Conservation (phyloP, 2,113 vertebrate genomes). For the Myodes glareolus region DNA sequence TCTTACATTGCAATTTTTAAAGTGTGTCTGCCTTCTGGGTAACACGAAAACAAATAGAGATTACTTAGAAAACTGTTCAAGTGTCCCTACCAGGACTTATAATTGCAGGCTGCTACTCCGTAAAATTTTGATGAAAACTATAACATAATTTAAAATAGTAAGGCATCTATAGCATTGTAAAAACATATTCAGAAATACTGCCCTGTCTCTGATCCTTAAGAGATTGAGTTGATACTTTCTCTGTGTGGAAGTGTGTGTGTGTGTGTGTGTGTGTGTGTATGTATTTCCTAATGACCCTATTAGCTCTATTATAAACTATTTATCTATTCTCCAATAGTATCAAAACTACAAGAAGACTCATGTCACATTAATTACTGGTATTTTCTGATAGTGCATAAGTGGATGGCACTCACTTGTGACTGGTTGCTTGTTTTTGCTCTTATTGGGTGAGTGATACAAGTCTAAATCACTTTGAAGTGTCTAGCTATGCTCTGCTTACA, state of each 20-base stretch:
- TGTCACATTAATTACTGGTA: slow-evolving; percentile 3
- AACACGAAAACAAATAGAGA: slow-evolving; percentile 32
- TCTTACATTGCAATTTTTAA: slow-evolving; percentile 11
- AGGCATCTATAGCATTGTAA: slow-evolving; percentile 14
- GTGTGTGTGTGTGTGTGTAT: not conserved
- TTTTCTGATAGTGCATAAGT: not conserved
- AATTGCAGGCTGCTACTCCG: slow-evolving; percentile 28
- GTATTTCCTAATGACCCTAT: not conserved
- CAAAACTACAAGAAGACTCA: not conserved
- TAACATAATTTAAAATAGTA: slow-evolving; percentile 39
- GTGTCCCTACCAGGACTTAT: slow-evolving; percentile 22
- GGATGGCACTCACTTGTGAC: not conserved
- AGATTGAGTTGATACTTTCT: not conserved
- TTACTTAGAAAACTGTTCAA: slow-evolving; percentile 48
- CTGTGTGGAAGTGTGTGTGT: not conserved
- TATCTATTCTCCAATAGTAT: not conserved
- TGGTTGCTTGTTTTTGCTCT: not conserved
- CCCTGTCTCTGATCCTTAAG: not conserved
- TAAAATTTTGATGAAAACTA: slow-evolving; percentile 17
- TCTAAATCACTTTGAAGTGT: not conserved
- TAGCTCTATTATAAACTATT: not conserved
- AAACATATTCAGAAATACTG: slow-evolving; percentile 33
- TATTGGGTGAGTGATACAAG: not conserved
- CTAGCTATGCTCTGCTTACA: not conserved
- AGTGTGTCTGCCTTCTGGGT: not conserved